Evolutionary conservation across 2,113 vertebrate genomes (phyloP), one percentile per base, ranked within the genome.

Genomic region (Oreotrochilus melanogaster): DNA sequence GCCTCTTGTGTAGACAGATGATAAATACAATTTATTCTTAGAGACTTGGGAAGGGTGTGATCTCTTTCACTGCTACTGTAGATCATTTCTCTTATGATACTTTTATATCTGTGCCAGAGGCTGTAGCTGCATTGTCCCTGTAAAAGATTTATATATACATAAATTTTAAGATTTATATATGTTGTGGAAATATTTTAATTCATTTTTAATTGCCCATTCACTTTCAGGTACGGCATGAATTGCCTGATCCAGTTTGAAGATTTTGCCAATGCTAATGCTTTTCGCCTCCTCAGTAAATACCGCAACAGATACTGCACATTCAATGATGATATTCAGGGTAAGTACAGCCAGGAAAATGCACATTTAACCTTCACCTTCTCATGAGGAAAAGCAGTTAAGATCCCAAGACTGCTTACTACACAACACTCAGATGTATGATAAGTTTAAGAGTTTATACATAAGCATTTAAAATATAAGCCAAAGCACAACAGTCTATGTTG

Each of bases 181-280:
- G 7, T 76, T 56, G 15, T 18, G 10, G 54, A 48, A 60, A 54
- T 60, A 9, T 4, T 33, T 78, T 10, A 9, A 11, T 89, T 42
- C 24, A 28, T 71, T 94, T 84, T 60, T 78, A 70, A 70, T 62
- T 75, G 30, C 22, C 33, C 62, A 71, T 83, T 79, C 18, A 54
- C 24, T 83, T 93, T 35, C 97, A 99, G 99, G 96, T 99, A 99
- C 0, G 99, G 99, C 85, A 99, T 99, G 98, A 99, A 98, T 93
- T 99, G 99, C 78, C 98, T 99, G 48, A 99, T 99, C 94, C 99
- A 99, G 96, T 99, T 99, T 98, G 99, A 99, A 97, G 99, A 99
- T 81, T 99, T 99, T 85, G 99, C 99, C 92, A 99, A 99, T 75
- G 98, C 97, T 96, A 99, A 99, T 0, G 99, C 99, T 24, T 99